Evolutionary conservation across 2,797 vertebrate species (phyloP), one percentile per base, ranked within the genome.

Genomic region (Eospalax fontanierii): DNA sequence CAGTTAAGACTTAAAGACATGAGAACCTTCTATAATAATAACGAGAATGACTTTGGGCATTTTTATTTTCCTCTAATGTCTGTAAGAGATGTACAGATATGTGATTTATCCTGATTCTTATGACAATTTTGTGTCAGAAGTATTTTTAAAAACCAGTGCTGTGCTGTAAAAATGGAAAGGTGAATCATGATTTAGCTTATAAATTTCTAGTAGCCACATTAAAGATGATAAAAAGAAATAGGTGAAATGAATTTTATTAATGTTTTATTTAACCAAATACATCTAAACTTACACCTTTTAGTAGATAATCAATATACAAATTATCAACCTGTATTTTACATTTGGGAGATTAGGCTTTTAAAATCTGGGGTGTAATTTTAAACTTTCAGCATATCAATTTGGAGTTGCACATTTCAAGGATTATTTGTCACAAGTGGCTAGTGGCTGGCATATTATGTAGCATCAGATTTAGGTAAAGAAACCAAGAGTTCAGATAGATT

Each of bases 101-200:
- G 59, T n/a, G 63, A 81, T 94, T 91, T 81, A 84, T 96, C 92
- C 35, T 63, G 54, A 90, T 84, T 95, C 43, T 81, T 93, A 57
- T 26, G 57, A 50, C 50, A 89, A 22, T 11, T 87, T 95, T 38
- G 4, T 92, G 43, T 80, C 18, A 26, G 65, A 89, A 59, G 24
- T 84, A 40, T 61, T 92, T 75, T 95, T 54, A 22, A 76, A 95
- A 90, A 35, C 33, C 26, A 90, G 5, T 82, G 21, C 81, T 54
- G 22, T 65, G 33, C 22, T 93, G 54, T 50, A 81, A 63, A 90
- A 95, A 93, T 88, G 89, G 54, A 92, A 87, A 81, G 71, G 19
- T 80, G 18, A 96, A 66, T 9, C 24, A 54, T 15, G 71, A 71
- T n/a, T 59, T 94, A 81, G 95, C 91, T 95, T 74, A 40, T 84